Evolutionary conservation across 1,140 invertebrate species (phyloP), one percentile per base, ranked within the genome.

Genomic region (Drosophila triauraria): DNA sequence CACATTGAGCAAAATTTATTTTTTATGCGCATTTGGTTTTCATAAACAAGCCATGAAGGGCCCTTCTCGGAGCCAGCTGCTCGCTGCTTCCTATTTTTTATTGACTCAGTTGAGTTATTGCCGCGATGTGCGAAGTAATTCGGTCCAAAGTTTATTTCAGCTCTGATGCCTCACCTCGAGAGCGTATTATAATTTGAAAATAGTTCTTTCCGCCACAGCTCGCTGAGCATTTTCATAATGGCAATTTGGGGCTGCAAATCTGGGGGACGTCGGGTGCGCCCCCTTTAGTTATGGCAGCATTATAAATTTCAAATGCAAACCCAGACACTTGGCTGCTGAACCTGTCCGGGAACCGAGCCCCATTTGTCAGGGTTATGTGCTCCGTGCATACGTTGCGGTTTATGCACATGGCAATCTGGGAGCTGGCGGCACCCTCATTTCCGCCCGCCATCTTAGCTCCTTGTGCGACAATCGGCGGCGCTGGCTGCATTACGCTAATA

Each of bases 401-500:
- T 80, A 80, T 83, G 80, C 76, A 88, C 80, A 88, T 80, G 84
- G 79, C 76, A 87, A 80, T 83, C 77, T 35, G 5, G 2, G n/a
- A 13, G 10, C 44, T 12, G 32, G 32, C 12, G 51, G 53, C 46
- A 20, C 10, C n/a, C 44, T 35, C 40, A 42, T 38, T 63, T 63
- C 57, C 57, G 43, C 53, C 58, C 77, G 15, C 17, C 17, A 35
- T 35, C 61, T 42, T 25, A 8, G 10, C 54, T 72, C 51, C 58
- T 58, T 59, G 38, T 56, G 63, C 68, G 76, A 88, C 80, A 88
- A 83, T 83, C 80, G 80, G 61, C 50, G 61, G 75, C 59, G 68
- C 76, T 83, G 77, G 68, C 80, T 88, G 80, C 83, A 86, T 86
- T 86, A 86, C 83, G 83, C 83, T 87, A 87, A 87, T 87, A 87